Conservation (phyloP, 2,888 invertebrate species). For the Tenthredo distinguenda region DNA sequence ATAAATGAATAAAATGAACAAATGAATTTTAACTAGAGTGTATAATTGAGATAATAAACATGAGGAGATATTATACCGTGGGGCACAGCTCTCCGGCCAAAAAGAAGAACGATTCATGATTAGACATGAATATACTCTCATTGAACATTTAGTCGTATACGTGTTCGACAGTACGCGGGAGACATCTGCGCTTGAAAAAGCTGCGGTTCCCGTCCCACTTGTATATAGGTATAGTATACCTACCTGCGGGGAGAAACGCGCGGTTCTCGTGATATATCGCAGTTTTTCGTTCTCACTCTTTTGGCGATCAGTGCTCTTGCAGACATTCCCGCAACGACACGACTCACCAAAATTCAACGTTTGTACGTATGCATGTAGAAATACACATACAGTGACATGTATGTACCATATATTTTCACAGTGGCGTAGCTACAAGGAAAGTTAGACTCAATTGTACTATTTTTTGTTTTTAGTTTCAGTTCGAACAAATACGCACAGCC, state of each 20-base stretch:
- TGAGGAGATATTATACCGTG: neutral
- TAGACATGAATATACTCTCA: slow-evolving; percentile 52
- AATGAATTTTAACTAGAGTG: neutral
- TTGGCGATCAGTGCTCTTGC: slow-evolving; percentile 35
- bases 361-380: neutral
- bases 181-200: slow-evolving; percentile 49
- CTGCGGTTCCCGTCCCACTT: slow-evolving; percentile 7
- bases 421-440: neutral
- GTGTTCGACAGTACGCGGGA: slow-evolving; percentile 45
- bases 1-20: neutral
- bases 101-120: slow-evolving; percentile 46
- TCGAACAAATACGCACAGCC: too few species aligned
- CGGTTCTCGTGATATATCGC: slow-evolving; percentile 39
- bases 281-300: slow-evolving; percentile 34
- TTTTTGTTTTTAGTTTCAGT: neutral
- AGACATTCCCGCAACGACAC: slow-evolving; percentile 20
- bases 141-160: slow-evolving; percentile 47
- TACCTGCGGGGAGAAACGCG: neutral
- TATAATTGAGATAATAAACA: neutral
- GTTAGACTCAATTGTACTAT: neutral
- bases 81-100: slow-evolving; percentile 15
- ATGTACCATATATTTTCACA: neutral
- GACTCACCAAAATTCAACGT: neutral
- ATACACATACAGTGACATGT: neutral
- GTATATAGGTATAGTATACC: neutral